Evolutionary conservation across 2,113 vertebrate species (phyloP).

Genomic region (Lophotis ruficrista): DNA sequence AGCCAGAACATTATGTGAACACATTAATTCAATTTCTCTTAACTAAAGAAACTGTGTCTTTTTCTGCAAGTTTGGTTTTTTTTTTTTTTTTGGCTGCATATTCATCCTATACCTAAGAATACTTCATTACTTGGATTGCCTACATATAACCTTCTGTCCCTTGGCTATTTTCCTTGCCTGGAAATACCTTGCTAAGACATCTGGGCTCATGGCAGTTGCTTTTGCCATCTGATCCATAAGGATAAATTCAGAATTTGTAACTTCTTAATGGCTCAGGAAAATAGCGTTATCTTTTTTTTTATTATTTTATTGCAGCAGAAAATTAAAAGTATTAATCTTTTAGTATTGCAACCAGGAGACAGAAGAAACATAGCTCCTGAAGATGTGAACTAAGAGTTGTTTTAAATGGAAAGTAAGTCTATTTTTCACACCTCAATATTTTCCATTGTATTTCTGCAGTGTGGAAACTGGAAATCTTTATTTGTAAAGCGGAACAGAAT

Average conservation of each 20-base stretch:
- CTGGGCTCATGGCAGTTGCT: conserved; percentile 8
- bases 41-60: background rate
- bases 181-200: conserved; percentile 54
- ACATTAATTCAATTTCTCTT: background rate
- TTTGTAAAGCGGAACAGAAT: background rate
- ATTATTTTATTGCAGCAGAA: background rate
- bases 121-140: conserved; percentile 51
- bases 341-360: background rate
- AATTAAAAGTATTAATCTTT: background rate
- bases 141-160: conserved; percentile 51
- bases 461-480: background rate
- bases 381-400: background rate
- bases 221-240: background rate
- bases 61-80: background rate
- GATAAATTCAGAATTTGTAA: conserved; percentile 3
- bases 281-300: background rate
- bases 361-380: background rate
- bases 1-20: background rate
- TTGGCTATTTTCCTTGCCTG: conserved; percentile 58
- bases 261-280: background rate
- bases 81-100: background rate
- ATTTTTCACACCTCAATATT: background rate
- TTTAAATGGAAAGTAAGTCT: background rate
- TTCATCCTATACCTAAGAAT: conserved; percentile 35
- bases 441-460: background rate